Evolutionary conservation across 2,888 invertebrate genomes (phyloP).

Genomic region (Pseudococcus viburni): DNA sequence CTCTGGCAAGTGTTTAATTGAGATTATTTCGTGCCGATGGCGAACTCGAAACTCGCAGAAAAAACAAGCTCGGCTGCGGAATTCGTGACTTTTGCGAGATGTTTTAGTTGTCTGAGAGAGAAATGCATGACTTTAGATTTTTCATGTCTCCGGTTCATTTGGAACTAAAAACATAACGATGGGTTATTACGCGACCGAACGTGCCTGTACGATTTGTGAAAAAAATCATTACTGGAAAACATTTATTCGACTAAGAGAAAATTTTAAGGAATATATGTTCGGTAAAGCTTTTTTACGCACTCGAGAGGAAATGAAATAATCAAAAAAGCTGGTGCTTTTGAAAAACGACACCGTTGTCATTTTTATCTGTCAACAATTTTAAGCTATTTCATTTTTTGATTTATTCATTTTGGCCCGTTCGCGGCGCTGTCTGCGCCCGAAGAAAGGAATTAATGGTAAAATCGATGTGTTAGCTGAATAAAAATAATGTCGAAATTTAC

Average conservation of each 20-base stretch:
- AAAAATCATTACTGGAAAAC: slow-evolving; percentile 3
- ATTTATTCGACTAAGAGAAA: background rate
- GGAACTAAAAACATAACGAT: background rate
- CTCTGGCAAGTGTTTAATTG: slow-evolving; percentile 25
- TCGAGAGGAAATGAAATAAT: slow-evolving; percentile 50
- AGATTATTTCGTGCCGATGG: slow-evolving; percentile 2
- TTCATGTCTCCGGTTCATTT: slow-evolving; percentile 21
- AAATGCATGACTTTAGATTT: background rate
- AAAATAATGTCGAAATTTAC: slow-evolving; percentile 45
- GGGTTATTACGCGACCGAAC: slow-evolving; percentile 20
- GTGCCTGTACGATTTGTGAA: background rate
- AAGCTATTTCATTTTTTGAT: slow-evolving; percentile 54
- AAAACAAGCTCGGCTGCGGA: slow-evolving; percentile 1
- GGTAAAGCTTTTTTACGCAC: background rate
- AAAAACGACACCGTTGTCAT: slow-evolving; percentile 43
- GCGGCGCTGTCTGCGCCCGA: background rate
- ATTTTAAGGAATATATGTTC: background rate
- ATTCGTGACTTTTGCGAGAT: slow-evolving; percentile 25
- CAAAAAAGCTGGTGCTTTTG: slow-evolving; percentile 14
- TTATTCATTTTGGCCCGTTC: slow-evolving; percentile 10
- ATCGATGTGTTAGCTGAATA: slow-evolving; percentile 56
- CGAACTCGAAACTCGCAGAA: background rate
- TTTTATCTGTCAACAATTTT: slow-evolving; percentile 56
- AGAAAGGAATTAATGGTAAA: slow-evolving; percentile 53
- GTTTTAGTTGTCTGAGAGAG: background rate